A percentile compares a stretch with the other conserved stretches of the same genome.
Conservation (phyloP, 2,113 vertebrate species). For the Perca flavescens region DNA sequence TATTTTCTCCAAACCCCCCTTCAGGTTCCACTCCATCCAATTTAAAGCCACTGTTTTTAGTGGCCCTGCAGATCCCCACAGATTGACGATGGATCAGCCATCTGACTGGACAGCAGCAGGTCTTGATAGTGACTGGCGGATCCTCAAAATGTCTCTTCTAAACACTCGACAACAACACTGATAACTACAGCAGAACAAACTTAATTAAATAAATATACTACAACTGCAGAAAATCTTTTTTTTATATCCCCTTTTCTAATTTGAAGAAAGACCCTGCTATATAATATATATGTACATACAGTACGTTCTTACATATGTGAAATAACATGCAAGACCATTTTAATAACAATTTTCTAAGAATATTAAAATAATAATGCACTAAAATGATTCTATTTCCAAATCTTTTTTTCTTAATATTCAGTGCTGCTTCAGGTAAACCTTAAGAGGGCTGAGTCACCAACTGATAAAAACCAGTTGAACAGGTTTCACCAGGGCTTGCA, state of each 20-base stretch:
- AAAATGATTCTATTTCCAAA: not conserved
- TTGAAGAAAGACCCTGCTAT: slow-evolving; percentile 20
- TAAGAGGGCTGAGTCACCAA: not conserved
- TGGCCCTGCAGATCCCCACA: slow-evolving; percentile 54
- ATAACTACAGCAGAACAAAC: slow-evolving; percentile 69
- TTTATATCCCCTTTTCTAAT: slow-evolving; percentile 7
- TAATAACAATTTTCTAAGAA: not conserved
- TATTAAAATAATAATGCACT: not conserved
- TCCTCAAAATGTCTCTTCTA: slow-evolving; percentile 56
- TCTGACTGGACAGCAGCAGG: slow-evolving; percentile 76
- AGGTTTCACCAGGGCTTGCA: not conserved
- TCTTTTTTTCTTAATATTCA: slow-evolving; percentile 6
- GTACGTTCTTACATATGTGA: slow-evolving; percentile 1
- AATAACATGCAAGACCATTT: slow-evolving; percentile 12
- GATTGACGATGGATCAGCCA: slow-evolving; percentile 73
- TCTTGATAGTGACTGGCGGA: slow-evolving; percentile 40
- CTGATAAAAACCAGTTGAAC: not conserved
- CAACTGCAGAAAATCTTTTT: not conserved
- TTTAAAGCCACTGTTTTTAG: not conserved
- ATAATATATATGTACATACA: not conserved
- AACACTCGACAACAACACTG: slow-evolving; percentile 10
- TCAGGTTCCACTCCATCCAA: not conserved
- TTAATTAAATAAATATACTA: not conserved
- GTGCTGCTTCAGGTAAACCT: slow-evolving; percentile 9
- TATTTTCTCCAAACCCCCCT: not conserved